Percentiles rank a stretch among this genome's conserved stretches.
Evolutionary conservation across 2,888 invertebrate genomes (phyloP).

Genomic region (Panorpa germanica): DNA sequence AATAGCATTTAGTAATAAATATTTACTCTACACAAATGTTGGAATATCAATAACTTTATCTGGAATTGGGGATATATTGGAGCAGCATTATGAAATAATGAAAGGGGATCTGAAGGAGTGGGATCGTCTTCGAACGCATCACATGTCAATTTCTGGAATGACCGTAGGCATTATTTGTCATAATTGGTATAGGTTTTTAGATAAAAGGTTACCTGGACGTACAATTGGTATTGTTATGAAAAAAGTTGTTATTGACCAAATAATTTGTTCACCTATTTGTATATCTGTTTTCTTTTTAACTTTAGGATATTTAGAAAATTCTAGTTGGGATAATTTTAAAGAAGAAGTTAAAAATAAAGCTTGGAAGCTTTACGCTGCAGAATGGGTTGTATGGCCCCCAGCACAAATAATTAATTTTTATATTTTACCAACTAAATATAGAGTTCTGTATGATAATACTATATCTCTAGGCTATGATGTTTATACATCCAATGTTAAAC

Average conservation of each 20-base stretch:
- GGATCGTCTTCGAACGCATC: constrained; percentile 39
- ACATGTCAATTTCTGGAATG: constrained; percentile 63
- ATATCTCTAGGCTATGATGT: constrained; percentile 75
- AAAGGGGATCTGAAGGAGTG: constrained; percentile 32
- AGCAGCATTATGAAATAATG: constrained; percentile 59
- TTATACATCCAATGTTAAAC: constrained; percentile 65
- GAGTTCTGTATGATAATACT: constrained; percentile 73
- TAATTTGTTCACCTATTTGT: constrained; percentile 64
- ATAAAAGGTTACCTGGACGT: constrained; percentile 49
- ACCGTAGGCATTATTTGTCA: constrained; percentile 67
- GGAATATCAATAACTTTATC: constrained; percentile 57
- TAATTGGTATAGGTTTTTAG: constrained; percentile 68
- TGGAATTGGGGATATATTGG: constrained; percentile 57
- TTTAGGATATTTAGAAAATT: constrained; percentile 49
- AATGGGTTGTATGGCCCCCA: constrained; percentile 86
- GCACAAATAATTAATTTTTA: constrained; percentile 88
- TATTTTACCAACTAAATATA: constrained; percentile 57
- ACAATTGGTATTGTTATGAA: constrained; percentile 42
- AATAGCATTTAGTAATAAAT: constrained; percentile 37
- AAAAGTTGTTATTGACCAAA: constrained; percentile 68
- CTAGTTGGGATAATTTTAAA: constrained; percentile 36
- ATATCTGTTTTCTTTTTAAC: constrained; percentile 62
- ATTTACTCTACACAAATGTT: constrained; percentile 63
- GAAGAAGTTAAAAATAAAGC: constrained; percentile 55
- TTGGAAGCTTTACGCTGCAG: constrained; percentile 59